Conservation (phyloP, 2,797 vertebrate species). For the Hirundo rustica region DNA sequence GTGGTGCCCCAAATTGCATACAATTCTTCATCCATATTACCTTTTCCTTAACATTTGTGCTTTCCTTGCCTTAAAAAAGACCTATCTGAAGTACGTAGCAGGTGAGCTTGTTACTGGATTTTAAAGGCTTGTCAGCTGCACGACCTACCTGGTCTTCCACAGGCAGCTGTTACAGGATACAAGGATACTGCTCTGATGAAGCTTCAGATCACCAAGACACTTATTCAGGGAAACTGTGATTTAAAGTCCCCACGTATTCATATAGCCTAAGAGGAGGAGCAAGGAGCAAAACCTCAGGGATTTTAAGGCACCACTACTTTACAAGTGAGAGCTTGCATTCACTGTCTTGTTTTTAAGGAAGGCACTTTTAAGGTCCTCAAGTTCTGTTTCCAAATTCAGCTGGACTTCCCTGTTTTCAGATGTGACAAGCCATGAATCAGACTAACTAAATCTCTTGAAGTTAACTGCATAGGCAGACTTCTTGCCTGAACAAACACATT, state of each 20-base stretch:
- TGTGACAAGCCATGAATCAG: background rate
- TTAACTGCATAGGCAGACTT: background rate
- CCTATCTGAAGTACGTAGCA: background rate
- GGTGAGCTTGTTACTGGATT: background rate
- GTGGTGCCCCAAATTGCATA: background rate
- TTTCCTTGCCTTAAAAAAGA: background rate
- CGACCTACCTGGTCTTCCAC: background rate
- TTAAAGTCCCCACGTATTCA: background rate
- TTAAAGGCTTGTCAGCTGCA: background rate
- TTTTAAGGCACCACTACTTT: background rate
- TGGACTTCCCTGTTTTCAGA: background rate
- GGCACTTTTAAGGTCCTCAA: background rate
- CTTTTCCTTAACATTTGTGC: background rate
- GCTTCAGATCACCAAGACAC: background rate
- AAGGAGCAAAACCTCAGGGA: background rate
- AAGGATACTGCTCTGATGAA: background rate
- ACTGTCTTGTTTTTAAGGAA: background rate
- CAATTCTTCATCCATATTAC: fast-evolving
- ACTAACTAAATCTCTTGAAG: background rate
- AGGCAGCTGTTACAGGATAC: background rate
- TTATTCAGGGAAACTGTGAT: background rate
- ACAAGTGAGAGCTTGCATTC: background rate
- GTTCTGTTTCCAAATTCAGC: background rate
- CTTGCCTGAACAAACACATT: background rate
- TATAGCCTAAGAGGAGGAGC: background rate